phyloP scores from a whole-genome alignment of 2,888 invertebrate genomes.

The Brachyopa scutellaris region DNA sequence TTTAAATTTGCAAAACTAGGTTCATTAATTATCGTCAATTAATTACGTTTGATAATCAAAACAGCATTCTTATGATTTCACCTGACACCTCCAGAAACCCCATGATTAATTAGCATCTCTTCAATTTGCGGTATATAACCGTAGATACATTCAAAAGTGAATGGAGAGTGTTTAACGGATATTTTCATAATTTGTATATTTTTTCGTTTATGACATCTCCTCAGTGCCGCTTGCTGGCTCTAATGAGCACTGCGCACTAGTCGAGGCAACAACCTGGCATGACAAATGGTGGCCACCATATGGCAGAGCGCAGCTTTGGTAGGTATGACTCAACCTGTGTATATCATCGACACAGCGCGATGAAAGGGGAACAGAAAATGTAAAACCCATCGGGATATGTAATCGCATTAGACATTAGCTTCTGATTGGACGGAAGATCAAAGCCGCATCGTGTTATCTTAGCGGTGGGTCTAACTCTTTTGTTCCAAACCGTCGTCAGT shows the following conservation, averaged over 20 bases:
- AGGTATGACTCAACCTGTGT: slow-evolving; percentile 36
- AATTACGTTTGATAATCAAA: slow-evolving; percentile 44
- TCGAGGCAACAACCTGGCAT: slow-evolving; percentile 35
- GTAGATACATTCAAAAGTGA: slow-evolving; percentile 18
- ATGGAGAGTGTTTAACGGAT: slow-evolving; percentile 29
- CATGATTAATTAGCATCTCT: slow-evolving; percentile 62
- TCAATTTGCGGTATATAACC: slow-evolving; percentile 11
- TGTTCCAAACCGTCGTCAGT: slow-evolving; percentile 43
- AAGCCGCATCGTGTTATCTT: slow-evolving; percentile 39
- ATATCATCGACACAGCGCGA: slow-evolving; percentile 3
- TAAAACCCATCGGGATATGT: slow-evolving; percentile 40
- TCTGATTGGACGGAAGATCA: slow-evolving; percentile 68
- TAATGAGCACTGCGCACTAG: neutral
- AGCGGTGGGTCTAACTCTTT: slow-evolving; percentile 5
- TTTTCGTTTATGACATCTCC: slow-evolving; percentile 31
- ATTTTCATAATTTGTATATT: slow-evolving; percentile 28
- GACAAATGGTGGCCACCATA: slow-evolving; percentile 34
- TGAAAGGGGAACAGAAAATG: slow-evolving; percentile 9
- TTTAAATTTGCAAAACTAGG: slow-evolving; percentile 60
- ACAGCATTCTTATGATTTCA: slow-evolving; percentile 44
- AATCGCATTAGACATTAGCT: slow-evolving; percentile 60
- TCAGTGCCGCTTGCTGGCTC: neutral
- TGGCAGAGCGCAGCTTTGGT: slow-evolving; percentile 3
- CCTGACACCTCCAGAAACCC: slow-evolving; percentile 33
- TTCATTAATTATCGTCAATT: slow-evolving; percentile 61